These are phyloP conservation scores for Actenoides lindsayi DNA, from an alignment of 2,113 vertebrate genomes.

Conservation along the genomic window DNA sequence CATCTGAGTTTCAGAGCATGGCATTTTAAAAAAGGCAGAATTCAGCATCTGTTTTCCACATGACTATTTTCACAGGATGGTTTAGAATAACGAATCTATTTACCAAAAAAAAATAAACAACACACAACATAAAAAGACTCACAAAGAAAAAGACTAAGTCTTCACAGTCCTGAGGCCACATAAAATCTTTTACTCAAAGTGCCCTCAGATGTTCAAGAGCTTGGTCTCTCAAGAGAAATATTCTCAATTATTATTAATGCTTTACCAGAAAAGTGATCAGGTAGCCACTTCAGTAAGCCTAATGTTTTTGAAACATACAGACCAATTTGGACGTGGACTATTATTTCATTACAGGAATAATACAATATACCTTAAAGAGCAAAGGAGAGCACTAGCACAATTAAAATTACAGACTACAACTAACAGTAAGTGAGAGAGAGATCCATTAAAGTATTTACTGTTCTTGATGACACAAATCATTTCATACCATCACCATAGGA, in stretches of 20 bases:
- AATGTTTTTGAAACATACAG: background rate
- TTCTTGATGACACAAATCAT: background rate
- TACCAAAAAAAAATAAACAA: background rate
- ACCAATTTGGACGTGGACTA: background rate
- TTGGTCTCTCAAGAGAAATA: background rate
- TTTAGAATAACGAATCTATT: background rate
- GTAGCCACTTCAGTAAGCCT: background rate
- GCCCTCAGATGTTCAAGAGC: background rate
- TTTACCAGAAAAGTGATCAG: background rate
- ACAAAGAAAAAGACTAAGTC: background rate
- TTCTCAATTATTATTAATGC: background rate
- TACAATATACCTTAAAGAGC: background rate
- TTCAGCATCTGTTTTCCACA: background rate
- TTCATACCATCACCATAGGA: background rate
- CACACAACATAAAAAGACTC: background rate
- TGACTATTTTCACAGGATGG: background rate
- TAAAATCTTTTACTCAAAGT: background rate
- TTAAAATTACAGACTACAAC: background rate
- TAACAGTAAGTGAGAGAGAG: background rate
- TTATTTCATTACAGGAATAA: background rate
- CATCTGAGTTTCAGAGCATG: background rate
- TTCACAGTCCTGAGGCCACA: background rate
- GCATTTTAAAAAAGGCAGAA: background rate
- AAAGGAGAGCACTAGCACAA: background rate
- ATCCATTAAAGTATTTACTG: background rate